Evolutionary conservation across 2,888 invertebrate species (phyloP), one percentile per base, ranked within the genome.

Genomic region (Fragum fragum): DNA sequence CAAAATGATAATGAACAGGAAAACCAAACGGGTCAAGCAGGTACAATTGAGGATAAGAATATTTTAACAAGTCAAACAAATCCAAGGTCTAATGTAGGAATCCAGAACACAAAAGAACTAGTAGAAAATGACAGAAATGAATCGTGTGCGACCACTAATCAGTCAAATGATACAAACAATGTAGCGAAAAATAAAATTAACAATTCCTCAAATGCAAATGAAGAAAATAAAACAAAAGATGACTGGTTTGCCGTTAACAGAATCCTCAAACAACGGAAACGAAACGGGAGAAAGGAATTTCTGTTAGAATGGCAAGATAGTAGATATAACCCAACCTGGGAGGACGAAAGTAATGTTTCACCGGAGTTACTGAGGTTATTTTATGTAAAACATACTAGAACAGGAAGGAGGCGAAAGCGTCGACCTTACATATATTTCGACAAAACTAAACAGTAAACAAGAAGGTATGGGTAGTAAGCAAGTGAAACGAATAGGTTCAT

Each of bases 221-320:
- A n/a, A n/a, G n/a, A n/a, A n/a, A 32, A 2, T 0, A n/a, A 16
- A 69, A 16, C 32, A 52, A n/a, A 59, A 21, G 26, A 59, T 14
- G 52, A n/a, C 29, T 76, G 76, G 76, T 76, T 29, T 21, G 28
- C 28, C 2, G 76, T 61, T 1, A 69, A 76, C 32, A 76, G 47
- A 47, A 70, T 76, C 1, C 21, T 76, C 29, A 76, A 70, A 59
- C 70, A 70, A 42, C 69, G 70, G 42, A 52, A 29, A 21, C 53
- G 39, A 59, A 39, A 68, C 39, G 53, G 55, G 57, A 68, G n/a
- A 6, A 76, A 28, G 47, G 18, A 70, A 28, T 76, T 47, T 59
- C n/a, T 76, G 70, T 16, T 76, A 21, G 70, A 76, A 76, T 76
- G 76, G 76, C 11, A 23, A 23, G 29, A 70, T 57, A 29, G 6